Base-by-base conservation (phyloP, 2,888 invertebrate genomes). In the Nymphalis c-album region DNA sequence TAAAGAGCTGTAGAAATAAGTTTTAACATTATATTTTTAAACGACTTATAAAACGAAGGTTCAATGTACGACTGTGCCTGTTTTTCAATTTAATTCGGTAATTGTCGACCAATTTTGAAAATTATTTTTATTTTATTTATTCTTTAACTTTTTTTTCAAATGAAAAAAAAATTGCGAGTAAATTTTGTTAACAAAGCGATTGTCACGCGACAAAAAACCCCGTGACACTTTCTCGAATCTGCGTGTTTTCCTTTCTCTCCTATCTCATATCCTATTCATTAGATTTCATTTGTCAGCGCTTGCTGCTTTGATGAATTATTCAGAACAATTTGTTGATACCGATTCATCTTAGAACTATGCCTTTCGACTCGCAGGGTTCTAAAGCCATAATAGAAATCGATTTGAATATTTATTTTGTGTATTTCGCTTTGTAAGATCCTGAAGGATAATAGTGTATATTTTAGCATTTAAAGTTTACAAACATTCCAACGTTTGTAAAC, bases 211-310 rank as follows among this genome's bases (percentile, higher is more conserved):
- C 71, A 75, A 75, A 76, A 69, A 65, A 45, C 50, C 16, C 55
- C 57, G 31, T 48, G 47, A 64, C 63, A 71, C 26, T n/a, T 68
- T 51, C 64, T 76, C 76, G 80, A 86, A 86, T 87, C 86, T 84
- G 80, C 75, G 71, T 75, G 77, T 76, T 71, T 72, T 73, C 72
- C 80, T 79, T 71, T 55, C 73, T 71, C 80, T 79, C 62, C 78
- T 74, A 74, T 82, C 89, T 90, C 90, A 90, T 90, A 90, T 85
- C 84, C 79, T 88, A 90, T 90, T 90, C 89, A 89, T 88, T 89
- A 88, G 83, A 89, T 90, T 89, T 88, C 89, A 90, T 90, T 90
- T 89, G 89, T 88, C 88, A 89, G 86, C 82, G 81, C 85, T 79
- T 76, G 83, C 82, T 86, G 85, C 85, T 87, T 86, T 87, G 87